A percentile compares a stretch with the other conserved stretches of the same genome.
These are phyloP conservation scores for Meleagris gallopavo DNA, from an alignment of 2,113 vertebrate species.

Conservation along the genomic window DNA sequence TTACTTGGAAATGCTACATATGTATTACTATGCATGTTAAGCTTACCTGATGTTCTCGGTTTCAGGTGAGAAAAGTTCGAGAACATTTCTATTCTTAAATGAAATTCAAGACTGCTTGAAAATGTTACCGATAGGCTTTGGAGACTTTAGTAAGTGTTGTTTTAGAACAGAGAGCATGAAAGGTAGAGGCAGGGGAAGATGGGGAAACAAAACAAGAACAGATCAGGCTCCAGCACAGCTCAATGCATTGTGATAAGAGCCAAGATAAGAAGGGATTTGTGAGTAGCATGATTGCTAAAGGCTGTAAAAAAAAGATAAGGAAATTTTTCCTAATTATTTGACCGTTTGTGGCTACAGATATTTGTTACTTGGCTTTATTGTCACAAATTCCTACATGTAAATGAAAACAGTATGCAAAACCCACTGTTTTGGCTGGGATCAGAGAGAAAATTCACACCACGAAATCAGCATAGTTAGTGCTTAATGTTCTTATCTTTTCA, in stretches of 20 bases:
- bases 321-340: background rate
- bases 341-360: background rate
- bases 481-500: background rate
- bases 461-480: accelerated
- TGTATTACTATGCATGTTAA: background rate
- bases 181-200: background rate
- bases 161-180: background rate
- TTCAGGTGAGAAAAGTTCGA: background rate
- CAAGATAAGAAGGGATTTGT: background rate
- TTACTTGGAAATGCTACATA: background rate
- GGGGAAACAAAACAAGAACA: background rate
- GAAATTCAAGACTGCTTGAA: background rate
- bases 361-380: background rate
- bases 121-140: background rate
- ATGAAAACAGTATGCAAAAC: background rate
- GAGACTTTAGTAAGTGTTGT: background rate
- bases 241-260: background rate
- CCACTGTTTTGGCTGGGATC: background rate
- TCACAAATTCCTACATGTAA: background rate
- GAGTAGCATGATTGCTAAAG: background rate
- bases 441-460: background rate
- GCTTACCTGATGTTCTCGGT: background rate
- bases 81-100: background rate
- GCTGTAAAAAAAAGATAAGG: background rate
- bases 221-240: background rate